phyloP scores from a whole-genome alignment of 1,140 invertebrate genomes.

The Aphelenchoides fujianensis region DNA sequence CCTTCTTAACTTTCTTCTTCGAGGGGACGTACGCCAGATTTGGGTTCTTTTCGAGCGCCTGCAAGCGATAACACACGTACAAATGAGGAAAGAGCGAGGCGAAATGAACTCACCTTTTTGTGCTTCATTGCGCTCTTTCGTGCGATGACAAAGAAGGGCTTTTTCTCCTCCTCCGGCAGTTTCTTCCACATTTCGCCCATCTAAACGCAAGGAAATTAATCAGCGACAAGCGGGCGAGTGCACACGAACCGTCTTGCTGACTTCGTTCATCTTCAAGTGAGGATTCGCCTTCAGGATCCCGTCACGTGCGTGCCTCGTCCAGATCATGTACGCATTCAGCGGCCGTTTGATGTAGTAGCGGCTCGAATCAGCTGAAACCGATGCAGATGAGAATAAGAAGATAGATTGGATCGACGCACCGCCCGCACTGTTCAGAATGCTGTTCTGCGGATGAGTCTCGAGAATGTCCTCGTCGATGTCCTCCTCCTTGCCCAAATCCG shows the following conservation, averaged over 20 bases:
- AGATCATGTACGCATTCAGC: conserved; percentile 55
- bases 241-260: conserved; percentile 29
- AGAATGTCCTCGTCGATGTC: conserved; percentile 39
- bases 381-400: too few species aligned
- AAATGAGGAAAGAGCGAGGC: conserved; percentile 7
- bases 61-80: conserved; percentile 1
- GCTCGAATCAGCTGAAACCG: conserved; percentile 31
- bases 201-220: conserved; percentile 48
- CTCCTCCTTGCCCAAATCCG: conserved; percentile 27
- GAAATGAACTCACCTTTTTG: conserved; percentile 44
- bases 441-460: conserved; percentile 49
- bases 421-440: conserved; percentile 14
- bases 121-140: conserved; percentile 46
- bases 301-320: conserved; percentile 64
- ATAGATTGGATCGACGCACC: too few species aligned
- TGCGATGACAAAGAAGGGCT: conserved; percentile 50
- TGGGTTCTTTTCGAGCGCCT: conserved; percentile 48
- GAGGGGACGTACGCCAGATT: conserved; percentile 44
- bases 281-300: conserved; percentile 63
- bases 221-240: conserved; percentile 24
- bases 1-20: conserved; percentile 37
- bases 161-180: conserved; percentile 53
- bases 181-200: conserved; percentile 56
- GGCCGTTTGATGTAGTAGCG: conserved; percentile 53
- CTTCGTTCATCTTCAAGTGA: conserved; percentile 56